Percentiles rank a stretch among this genome's conserved stretches.
Conservation (phyloP, 1,140 invertebrate species). For the Atta colombica region DNA sequence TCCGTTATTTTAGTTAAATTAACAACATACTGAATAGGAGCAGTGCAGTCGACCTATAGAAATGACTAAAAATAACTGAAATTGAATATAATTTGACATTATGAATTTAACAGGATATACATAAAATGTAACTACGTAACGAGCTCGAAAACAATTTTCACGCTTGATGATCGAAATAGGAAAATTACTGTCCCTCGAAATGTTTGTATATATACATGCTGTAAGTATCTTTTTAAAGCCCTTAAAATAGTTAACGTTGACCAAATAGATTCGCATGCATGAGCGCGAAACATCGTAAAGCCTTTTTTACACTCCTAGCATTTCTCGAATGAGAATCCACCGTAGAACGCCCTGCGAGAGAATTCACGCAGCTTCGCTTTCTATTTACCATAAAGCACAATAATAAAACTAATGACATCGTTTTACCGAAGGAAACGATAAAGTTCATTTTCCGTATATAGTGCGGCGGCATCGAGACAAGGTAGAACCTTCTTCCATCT, state of each 20-base stretch:
- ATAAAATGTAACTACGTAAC: neutral
- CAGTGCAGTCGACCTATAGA: too few species aligned
- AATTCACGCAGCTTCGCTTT: slow-evolving; percentile 21
- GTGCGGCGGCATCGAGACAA: neutral
- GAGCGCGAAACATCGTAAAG: neutral
- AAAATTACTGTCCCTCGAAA: neutral
- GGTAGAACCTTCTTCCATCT: slow-evolving; percentile 7
- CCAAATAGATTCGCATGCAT: slow-evolving; percentile 16
- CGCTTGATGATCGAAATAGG: slow-evolving; percentile 1
- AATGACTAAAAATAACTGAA: too few species aligned
- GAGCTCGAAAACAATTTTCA: slow-evolving; percentile 4
- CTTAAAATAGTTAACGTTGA: slow-evolving; percentile 20
- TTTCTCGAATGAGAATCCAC: neutral
- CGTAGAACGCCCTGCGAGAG: neutral
- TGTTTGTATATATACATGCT: neutral
- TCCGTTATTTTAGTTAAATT: too few species aligned
- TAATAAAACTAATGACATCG: slow-evolving; percentile 48
- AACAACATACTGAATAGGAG: too few species aligned
- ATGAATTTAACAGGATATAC: neutral
- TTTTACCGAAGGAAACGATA: slow-evolving; percentile 20
- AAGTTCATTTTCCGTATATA: slow-evolving; percentile 18
- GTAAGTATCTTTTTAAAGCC: neutral
- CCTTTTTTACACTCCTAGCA: neutral
- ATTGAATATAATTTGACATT: too few species aligned
- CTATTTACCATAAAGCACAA: slow-evolving; percentile 35